A percentile compares a stretch with the other conserved stretches of the same genome.
These are phyloP conservation scores for Dicrostonyx torquatus DNA, from an alignment of 2,797 vertebrate species.

Conservation along the genomic window DNA sequence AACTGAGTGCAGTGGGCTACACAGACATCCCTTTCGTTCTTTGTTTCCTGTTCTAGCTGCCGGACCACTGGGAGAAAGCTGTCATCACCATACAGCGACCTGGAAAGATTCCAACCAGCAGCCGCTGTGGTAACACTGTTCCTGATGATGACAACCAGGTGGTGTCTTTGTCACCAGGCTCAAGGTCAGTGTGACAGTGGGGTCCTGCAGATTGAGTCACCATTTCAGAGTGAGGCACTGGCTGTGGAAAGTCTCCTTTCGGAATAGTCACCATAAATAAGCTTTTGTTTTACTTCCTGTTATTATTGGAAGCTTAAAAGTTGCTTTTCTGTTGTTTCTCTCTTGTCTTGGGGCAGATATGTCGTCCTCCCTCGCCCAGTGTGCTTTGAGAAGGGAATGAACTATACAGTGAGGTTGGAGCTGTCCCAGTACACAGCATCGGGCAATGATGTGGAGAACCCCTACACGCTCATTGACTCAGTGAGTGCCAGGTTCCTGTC, in stretches of 20 bases:
- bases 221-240: background rate
- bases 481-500: slow-evolving; percentile 86
- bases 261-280: rapidly evolving
- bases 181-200: slow-evolving; percentile 88
- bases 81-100: slow-evolving; percentile 92
- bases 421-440: slow-evolving; percentile 92
- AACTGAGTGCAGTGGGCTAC: background rate
- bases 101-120: slow-evolving; percentile 91
- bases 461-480: slow-evolving; percentile 96
- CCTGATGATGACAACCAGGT: slow-evolving; percentile 96
- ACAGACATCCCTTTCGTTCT: background rate
- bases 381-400: slow-evolving; percentile 95
- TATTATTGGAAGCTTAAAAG: background rate
- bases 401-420: slow-evolving; percentile 95
- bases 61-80: slow-evolving; percentile 98
- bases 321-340: background rate
- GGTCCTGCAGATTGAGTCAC: background rate
- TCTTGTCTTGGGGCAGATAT: slow-evolving; percentile 85
- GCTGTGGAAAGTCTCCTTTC: background rate
- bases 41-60: slow-evolving; percentile 87
- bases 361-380: slow-evolving; percentile 92
- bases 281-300: background rate
- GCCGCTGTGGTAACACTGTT: slow-evolving; percentile 95
- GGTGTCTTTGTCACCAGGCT: slow-evolving; percentile 93
- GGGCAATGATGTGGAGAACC: slow-evolving; percentile 91